Evolutionary conservation across 2,888 invertebrate species (phyloP).

Genomic region (Aromia moschata): DNA sequence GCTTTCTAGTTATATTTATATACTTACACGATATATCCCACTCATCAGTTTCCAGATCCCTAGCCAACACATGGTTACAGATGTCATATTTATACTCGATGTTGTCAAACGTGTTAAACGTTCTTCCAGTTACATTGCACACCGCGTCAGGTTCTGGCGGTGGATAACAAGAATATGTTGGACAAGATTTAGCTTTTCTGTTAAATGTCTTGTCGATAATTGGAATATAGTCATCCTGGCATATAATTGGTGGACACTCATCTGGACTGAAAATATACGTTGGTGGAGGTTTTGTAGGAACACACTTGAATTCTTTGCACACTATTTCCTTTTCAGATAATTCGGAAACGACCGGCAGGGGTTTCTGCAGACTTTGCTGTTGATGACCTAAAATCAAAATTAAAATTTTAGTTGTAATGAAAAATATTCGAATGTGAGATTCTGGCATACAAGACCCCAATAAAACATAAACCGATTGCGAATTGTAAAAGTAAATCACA

Average conservation of each 20-base stretch:
- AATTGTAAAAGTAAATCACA: no score
- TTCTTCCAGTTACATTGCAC: constrained; percentile 79
- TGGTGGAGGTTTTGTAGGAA: constrained; percentile 65
- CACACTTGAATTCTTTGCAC: constrained; percentile 66
- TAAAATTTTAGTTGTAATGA: background rate
- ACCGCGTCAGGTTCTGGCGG: constrained; percentile 71
- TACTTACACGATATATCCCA: constrained; percentile 77
- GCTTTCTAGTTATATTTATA: background rate
- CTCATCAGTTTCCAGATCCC: constrained; percentile 72
- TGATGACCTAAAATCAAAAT: constrained; percentile 7
- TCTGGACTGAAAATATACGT: constrained; percentile 46
- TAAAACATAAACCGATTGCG: no score
- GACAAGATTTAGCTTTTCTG: constrained; percentile 45
- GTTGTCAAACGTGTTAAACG: constrained; percentile 83
- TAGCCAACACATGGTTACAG: constrained; percentile 81
- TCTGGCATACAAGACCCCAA: background rate
- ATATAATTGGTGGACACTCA: constrained; percentile 61
- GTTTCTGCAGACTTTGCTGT: constrained; percentile 12
- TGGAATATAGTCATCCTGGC: constrained; percentile 63
- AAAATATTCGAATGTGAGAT: background rate
- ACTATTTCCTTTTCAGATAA: constrained; percentile 16
- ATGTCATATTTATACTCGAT: constrained; percentile 81
- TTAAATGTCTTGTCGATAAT: constrained; percentile 43
- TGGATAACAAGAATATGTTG: constrained; percentile 70
- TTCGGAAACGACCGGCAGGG: constrained; percentile 22